phyloP scores from a whole-genome alignment of 1,140 invertebrate genomes.

The Trachelipus rathkii region DNA sequence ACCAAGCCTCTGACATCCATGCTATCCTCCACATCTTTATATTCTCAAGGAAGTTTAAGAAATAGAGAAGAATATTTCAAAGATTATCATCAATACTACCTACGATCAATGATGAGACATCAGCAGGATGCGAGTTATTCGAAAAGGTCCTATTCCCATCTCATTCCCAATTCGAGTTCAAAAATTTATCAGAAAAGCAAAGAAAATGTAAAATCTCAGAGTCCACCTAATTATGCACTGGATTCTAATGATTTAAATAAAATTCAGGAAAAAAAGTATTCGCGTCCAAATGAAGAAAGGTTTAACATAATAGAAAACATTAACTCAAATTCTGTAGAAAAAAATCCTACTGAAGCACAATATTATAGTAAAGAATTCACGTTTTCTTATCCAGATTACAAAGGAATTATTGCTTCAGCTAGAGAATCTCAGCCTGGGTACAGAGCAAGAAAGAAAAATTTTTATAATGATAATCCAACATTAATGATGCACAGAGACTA shows the following conservation, averaged over 20 bases:
- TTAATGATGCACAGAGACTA: slow-evolving; percentile 5
- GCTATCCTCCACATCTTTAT: too few relatives aligned
- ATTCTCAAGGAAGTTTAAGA: too few relatives aligned
- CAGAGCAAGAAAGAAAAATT: not conserved
- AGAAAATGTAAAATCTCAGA: not conserved
- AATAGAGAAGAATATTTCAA: too few relatives aligned
- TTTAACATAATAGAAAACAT: not conserved
- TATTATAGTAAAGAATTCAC: not conserved
- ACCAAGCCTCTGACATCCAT: too few relatives aligned
- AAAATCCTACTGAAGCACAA: not conserved
- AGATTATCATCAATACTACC: too few relatives aligned
- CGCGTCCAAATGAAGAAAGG: not conserved
- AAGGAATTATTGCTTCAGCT: not conserved
- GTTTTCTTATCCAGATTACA: not conserved
- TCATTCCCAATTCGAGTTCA: too few relatives aligned
- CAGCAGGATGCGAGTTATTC: too few relatives aligned
- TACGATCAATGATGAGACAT: too few relatives aligned
- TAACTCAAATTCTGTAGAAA: not conserved
- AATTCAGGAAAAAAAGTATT: not conserved
- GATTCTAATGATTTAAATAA: not conserved
- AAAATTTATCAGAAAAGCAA: not conserved
- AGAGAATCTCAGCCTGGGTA: not conserved
- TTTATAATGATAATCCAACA: not conserved
- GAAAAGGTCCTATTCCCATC: too few relatives aligned
- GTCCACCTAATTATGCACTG: not conserved